Percentiles rank a stretch among this genome's conserved stretches.
These are phyloP conservation scores for Pristionchus mayeri DNA, from an alignment of 2,888 invertebrate species.

Conservation along the genomic window DNA sequence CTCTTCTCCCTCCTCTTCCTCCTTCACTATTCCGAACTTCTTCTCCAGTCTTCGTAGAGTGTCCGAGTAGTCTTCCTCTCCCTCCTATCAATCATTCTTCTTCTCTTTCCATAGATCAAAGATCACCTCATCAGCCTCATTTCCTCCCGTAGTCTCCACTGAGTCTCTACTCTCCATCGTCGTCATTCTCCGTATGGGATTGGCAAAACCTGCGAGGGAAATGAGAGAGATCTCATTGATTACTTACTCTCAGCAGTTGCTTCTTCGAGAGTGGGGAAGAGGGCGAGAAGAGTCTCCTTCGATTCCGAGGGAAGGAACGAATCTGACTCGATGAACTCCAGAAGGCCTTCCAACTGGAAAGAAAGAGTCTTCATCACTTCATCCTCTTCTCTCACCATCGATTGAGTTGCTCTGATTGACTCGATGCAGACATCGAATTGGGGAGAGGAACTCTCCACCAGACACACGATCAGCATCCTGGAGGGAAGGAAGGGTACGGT, in stretches of 20 bases:
- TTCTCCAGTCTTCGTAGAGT: conserved; percentile 40
- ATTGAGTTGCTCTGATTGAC: conserved; percentile 60
- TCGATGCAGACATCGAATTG: conserved; percentile 65
- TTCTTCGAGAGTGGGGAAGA: conserved; percentile 54
- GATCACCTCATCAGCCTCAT: conserved; percentile 46
- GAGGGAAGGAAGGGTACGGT: conserved; percentile 1
- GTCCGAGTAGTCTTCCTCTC: conserved; percentile 36
- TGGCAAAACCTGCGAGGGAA: conserved; percentile 2
- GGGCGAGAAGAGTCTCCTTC: conserved; percentile 50
- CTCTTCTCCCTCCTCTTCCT: conserved; percentile 53
- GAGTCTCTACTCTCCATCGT: conserved; percentile 46
- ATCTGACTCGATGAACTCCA: conserved; percentile 53
- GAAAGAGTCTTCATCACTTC: too few relatives aligned
- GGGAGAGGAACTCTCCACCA: conserved; percentile 62
- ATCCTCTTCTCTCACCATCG: conserved; percentile 63
- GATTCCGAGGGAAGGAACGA: conserved; percentile 54
- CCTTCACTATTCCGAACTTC: conserved; percentile 46
- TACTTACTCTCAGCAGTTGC: conserved; percentile 58
- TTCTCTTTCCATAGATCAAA: background rate
- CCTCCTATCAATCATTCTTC: background rate
- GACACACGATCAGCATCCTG: conserved; percentile 62
- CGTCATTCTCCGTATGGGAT: conserved; percentile 13
- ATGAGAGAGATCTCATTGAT: background rate
- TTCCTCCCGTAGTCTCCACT: conserved; percentile 42
- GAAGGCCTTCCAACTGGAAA: conserved; percentile 57